These are phyloP conservation scores for Mormyrus iriodes DNA, from an alignment of 2,113 vertebrate species.

Conservation along the genomic window DNA sequence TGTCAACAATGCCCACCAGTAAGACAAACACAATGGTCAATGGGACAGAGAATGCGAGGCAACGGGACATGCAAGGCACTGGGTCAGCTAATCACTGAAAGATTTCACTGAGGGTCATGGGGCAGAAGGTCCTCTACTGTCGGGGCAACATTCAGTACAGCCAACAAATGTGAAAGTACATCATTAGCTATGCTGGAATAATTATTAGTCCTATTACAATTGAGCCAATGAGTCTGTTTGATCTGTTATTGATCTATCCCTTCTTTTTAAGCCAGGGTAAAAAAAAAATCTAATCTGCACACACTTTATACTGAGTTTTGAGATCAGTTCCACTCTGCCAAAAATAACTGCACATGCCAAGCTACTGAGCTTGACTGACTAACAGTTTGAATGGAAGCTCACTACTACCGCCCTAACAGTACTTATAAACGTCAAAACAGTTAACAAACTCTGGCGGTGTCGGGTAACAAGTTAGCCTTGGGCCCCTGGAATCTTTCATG, in stretches of 20 bases:
- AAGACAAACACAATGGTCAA: conserved; percentile 11
- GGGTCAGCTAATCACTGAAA: background rate
- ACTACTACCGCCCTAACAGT: background rate
- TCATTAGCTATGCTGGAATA: background rate
- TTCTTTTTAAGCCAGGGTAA: background rate
- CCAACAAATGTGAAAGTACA: background rate
- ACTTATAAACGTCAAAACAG: background rate
- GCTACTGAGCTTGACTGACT: background rate
- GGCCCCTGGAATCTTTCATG: background rate
- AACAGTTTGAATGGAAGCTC: background rate
- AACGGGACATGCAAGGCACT: background rate
- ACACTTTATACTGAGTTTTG: background rate
- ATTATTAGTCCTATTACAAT: background rate
- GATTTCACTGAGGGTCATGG: background rate
- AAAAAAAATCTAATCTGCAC: background rate
- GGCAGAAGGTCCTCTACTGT: background rate
- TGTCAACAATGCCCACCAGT: conserved; percentile 7
- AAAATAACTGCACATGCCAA: background rate
- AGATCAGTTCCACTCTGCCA: background rate
- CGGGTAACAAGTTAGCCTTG: background rate
- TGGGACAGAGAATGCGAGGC: background rate
- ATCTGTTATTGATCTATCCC: background rate
- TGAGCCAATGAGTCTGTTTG: background rate
- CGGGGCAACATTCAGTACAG: background rate
- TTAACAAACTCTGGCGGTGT: background rate